Evolutionary conservation across 1,140 invertebrate species (phyloP).

Genomic region (Dendroctonus ponderosae): DNA sequence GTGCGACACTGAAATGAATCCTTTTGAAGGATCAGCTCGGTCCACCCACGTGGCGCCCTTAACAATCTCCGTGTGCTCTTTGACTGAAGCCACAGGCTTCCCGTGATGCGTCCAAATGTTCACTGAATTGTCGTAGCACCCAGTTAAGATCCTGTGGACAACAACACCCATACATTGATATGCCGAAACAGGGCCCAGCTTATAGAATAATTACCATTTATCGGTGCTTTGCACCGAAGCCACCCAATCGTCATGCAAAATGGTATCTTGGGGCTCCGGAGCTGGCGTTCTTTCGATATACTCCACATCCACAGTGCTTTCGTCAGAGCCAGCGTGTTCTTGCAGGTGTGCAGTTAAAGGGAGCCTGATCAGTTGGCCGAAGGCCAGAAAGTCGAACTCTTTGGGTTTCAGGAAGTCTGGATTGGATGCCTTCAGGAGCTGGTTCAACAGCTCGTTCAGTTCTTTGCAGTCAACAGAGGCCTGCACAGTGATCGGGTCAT

Average conservation of each 20-base stretch:
- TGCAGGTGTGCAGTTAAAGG: conserved; percentile 68
- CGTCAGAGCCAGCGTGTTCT: conserved; percentile 67
- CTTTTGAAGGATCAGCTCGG: conserved; percentile 60
- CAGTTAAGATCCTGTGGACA: conserved; percentile 75
- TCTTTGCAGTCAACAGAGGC: conserved; percentile 65
- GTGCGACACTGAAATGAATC: conserved; percentile 83
- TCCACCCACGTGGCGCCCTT: conserved; percentile 83
- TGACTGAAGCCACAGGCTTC: conserved; percentile 77
- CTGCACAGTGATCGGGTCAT: conserved; percentile 79
- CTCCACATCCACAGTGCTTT: conserved; percentile 82
- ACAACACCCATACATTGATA: not conserved
- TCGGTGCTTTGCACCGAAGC: conserved; percentile 72
- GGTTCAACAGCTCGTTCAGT: conserved; percentile 79
- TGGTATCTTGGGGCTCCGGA: conserved; percentile 84
- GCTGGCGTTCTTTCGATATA: conserved; percentile 86
- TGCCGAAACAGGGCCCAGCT: too few relatives aligned
- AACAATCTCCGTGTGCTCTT: conserved; percentile 76
- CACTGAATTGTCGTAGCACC: conserved; percentile 93
- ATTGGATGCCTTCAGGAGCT: conserved; percentile 68
- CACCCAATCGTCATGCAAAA: conserved; percentile 96
- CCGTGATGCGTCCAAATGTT: conserved; percentile 87
- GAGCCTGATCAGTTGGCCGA: conserved; percentile 73
- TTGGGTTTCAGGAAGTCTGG: conserved; percentile 54
- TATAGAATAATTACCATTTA: conserved; percentile 60
- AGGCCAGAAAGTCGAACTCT: conserved; percentile 88